Conservation (phyloP, 92 coral and sea anemone species). For the Zoanthus gigantus region DNA sequence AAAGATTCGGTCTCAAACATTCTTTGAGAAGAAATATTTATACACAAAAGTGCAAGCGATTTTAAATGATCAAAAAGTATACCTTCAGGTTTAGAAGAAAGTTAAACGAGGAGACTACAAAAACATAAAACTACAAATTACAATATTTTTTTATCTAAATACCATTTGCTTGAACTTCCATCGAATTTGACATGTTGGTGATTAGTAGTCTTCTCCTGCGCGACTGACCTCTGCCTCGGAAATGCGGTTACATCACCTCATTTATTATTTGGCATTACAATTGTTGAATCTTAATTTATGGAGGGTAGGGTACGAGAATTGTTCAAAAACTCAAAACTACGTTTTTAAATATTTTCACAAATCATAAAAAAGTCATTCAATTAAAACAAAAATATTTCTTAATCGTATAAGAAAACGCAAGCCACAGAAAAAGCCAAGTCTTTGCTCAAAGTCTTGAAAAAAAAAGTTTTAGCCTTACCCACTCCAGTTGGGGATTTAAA, state of each 20-base stretch:
- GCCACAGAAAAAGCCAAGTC: background rate
- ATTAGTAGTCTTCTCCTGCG: background rate
- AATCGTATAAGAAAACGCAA: background rate
- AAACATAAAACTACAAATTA: background rate
- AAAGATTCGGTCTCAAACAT: too few relatives aligned
- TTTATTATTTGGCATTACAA: background rate
- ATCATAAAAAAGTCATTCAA: background rate
- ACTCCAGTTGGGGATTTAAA: background rate
- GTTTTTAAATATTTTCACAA: background rate
- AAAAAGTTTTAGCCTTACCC: background rate
- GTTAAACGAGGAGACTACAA: background rate
- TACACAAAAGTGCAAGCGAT: too few relatives aligned
- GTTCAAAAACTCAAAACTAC: too few relatives aligned
- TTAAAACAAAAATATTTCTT: background rate
- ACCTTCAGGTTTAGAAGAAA: too few relatives aligned
- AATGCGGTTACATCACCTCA: background rate
- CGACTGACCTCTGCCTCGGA: background rate
- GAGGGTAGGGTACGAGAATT: background rate
- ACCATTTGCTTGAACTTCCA: slow-evolving; percentile 46
- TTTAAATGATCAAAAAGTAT: too few relatives aligned
- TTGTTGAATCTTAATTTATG: background rate
- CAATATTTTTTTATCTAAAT: too few relatives aligned
- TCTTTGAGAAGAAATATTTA: too few relatives aligned
- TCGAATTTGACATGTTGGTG: slow-evolving; percentile 7
- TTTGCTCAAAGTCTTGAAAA: background rate